These are phyloP conservation scores for Desmodus rotundus DNA, from an alignment of 2,113 vertebrate genomes.

Conservation along the genomic window DNA sequence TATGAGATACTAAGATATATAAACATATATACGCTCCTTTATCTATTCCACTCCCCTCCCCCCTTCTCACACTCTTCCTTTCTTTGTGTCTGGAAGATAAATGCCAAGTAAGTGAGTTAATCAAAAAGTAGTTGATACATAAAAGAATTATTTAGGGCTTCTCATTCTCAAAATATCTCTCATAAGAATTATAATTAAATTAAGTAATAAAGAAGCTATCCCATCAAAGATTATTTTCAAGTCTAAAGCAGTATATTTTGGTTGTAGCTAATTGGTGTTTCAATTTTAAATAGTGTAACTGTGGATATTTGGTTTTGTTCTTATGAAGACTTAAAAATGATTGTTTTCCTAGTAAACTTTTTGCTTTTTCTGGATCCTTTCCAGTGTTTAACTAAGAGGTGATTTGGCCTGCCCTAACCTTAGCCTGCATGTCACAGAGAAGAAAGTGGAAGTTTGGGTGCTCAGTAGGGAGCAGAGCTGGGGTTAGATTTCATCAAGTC, in stretches of 20 bases:
- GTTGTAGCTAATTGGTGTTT: slow-evolving; percentile 21
- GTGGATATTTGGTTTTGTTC: slow-evolving; percentile 1
- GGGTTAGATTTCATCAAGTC: not conserved
- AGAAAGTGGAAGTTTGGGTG: not conserved
- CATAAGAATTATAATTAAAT: slow-evolving; percentile 58
- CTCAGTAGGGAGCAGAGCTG: not conserved
- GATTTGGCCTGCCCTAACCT: not conserved
- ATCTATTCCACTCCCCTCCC: too few relatives aligned
- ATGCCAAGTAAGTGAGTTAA: slow-evolving; percentile 44
- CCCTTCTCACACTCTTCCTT: not conserved
- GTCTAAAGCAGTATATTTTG: slow-evolving; percentile 38
- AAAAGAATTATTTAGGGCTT: slow-evolving; percentile 57
- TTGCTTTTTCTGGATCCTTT: not conserved
- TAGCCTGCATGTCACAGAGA: not conserved
- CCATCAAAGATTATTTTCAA: slow-evolving; percentile 44
- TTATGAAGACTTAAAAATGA: not conserved
- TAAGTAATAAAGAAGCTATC: slow-evolving; percentile 54
- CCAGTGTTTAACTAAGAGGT: not conserved
- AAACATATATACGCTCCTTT: not conserved
- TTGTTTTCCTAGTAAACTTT: not conserved
- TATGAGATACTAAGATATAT: not conserved
- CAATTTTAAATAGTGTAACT: not conserved
- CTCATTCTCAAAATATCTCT: slow-evolving; percentile 41
- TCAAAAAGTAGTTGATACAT: slow-evolving; percentile 35
- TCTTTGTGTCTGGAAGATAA: not conserved